phyloP scores from a whole-genome alignment of 1,140 invertebrate species.

The Lethrus apterus region DNA sequence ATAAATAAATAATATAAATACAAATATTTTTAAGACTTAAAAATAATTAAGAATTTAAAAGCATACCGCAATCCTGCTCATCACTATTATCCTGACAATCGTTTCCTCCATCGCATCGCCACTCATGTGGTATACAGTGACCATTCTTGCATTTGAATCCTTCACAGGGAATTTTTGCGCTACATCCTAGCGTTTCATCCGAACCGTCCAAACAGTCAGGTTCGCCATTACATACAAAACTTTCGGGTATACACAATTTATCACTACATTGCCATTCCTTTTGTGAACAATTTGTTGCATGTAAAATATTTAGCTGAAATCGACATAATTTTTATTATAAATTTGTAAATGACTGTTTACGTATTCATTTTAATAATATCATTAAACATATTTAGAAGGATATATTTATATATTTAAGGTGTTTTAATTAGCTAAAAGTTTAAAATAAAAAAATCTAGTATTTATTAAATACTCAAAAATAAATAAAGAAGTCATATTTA shows the following conservation, averaged over 20 bases:
- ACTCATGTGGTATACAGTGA: conserved; percentile 53
- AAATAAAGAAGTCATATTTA: neutral
- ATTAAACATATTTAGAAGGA: neutral
- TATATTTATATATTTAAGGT: neutral
- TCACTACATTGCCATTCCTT: conserved; percentile 43
- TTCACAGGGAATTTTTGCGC: conserved; percentile 22
- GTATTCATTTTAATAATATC: neutral
- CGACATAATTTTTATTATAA: conserved; percentile 29
- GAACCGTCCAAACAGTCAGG: conserved; percentile 59
- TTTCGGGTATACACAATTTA: conserved; percentile 47
- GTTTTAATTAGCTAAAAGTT: neutral
- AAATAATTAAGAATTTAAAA: conserved; percentile 27
- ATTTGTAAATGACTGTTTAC: conserved; percentile 39
- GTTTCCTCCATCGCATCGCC: conserved; percentile 55
- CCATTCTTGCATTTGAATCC: conserved; percentile 52
- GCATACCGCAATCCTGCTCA: conserved; percentile 57
- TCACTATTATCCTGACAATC: conserved; percentile 62
- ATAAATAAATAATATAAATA: conserved; percentile 24
- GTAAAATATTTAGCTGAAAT: neutral
- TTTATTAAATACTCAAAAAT: neutral
- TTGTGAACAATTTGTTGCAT: conserved; percentile 21
- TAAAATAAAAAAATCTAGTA: neutral
- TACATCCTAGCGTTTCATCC: conserved; percentile 51
- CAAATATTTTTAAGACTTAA: conserved; percentile 1
- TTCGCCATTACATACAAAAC: conserved; percentile 52